Conservation (phyloP, 2,797 vertebrate genomes). For the Chelon auratus region DNA sequence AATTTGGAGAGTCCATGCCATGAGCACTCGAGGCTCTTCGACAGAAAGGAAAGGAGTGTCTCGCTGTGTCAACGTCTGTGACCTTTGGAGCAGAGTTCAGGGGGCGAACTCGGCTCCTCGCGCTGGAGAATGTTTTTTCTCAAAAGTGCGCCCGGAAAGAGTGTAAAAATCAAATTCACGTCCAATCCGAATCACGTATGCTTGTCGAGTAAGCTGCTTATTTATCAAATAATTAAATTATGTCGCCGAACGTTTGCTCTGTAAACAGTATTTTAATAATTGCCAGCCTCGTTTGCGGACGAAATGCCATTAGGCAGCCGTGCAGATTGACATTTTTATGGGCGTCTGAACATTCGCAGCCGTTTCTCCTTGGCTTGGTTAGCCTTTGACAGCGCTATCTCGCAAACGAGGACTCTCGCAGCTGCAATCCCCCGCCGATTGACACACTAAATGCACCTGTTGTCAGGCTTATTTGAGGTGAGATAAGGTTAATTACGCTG, state of each 20-base stretch:
- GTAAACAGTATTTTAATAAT: no score
- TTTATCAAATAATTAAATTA: no score
- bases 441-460: conserved; percentile 61
- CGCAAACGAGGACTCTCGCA: conserved; percentile 52
- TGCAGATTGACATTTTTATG: conserved; percentile 38
- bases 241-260: no score
- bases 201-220: no score
- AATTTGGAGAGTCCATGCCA: conserved; percentile 64
- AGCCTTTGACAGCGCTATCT: conserved; percentile 68
- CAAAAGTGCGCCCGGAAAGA: not conserved
- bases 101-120: conserved; percentile 8
- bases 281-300: conserved; percentile 31
- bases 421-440: conserved; percentile 36
- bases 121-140: not conserved
- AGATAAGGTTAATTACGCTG: conserved; percentile 71
- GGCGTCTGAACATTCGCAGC: conserved; percentile 26
- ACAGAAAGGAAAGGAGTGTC: conserved; percentile 60
- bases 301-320: conserved; percentile 32
- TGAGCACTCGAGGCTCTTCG: conserved; percentile 42
- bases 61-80: conserved; percentile 45
- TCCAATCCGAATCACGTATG: not conserved
- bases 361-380: conserved; percentile 39
- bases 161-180: not conserved
- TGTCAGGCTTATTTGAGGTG: conserved; percentile 67
- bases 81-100: conserved; percentile 67